These are phyloP conservation scores for Proisotoma minuta DNA, from an alignment of 2,888 invertebrate genomes.

Conservation along the genomic window DNA sequence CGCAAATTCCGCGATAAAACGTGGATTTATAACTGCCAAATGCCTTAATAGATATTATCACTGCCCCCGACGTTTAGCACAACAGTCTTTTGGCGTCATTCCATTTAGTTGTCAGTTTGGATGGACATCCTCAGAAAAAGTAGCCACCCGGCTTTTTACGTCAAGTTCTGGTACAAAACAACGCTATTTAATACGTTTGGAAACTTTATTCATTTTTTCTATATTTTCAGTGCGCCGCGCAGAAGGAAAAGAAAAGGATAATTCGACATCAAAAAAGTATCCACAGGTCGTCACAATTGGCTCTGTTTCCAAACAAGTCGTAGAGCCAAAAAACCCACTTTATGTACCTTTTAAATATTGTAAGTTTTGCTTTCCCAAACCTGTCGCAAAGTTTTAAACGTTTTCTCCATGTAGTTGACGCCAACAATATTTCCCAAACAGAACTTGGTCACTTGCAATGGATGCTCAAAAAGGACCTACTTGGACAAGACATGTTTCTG, in stretches of 20 bases:
- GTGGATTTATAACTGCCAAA: no score
- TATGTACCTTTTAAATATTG: slow-evolving; percentile 38
- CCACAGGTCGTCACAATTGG: slow-evolving; percentile 33
- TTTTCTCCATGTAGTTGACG: no score
- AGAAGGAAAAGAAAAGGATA: no score
- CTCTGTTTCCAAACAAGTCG: slow-evolving; percentile 32
- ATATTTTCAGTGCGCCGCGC: neutral
- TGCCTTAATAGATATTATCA: no score
- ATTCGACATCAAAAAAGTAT: no score
- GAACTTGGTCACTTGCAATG: slow-evolving; percentile 62
- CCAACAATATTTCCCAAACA: slow-evolving; percentile 23
- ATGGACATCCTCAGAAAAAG: no score
- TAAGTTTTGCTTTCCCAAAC: no score
- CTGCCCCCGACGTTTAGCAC: no score
- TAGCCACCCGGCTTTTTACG: neutral
- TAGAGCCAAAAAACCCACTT: slow-evolving; percentile 24
- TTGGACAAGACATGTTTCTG: slow-evolving; percentile 92
- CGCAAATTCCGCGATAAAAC: no score
- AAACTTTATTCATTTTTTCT: neutral
- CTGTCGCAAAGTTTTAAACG: no score
- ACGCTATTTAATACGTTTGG: neutral
- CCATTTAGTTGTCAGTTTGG: no score
- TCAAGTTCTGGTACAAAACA: neutral
- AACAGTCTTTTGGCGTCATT: no score
- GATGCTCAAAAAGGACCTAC: slow-evolving; percentile 91